phyloP scores from a whole-genome alignment of 2,888 invertebrate species.

The Pammene aurita region DNA sequence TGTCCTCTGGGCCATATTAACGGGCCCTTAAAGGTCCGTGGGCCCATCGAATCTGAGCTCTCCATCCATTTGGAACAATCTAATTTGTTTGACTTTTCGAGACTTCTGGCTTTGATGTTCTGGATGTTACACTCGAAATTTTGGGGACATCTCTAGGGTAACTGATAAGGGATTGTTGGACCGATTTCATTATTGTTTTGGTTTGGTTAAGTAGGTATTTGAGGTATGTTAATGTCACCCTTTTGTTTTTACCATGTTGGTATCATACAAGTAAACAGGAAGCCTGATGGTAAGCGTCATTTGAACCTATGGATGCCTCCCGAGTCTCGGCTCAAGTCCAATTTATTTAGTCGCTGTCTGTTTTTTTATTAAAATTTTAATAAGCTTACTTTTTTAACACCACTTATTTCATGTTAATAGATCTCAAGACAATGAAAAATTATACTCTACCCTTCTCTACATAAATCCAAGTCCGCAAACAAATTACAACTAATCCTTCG shows the following conservation, averaged over 20 bases:
- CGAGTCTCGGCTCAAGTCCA: too few species aligned
- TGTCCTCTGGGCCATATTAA: slow-evolving; percentile 43
- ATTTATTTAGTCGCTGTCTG: too few species aligned
- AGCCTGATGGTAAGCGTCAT: too few species aligned
- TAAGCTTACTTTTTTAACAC: too few species aligned
- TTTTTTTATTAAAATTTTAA: too few species aligned
- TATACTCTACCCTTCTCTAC: not conserved
- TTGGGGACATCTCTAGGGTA: not conserved
- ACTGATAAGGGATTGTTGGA: not conserved
- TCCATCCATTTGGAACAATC: slow-evolving; percentile 40
- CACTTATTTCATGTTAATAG: too few species aligned
- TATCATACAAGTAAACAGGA: too few species aligned
- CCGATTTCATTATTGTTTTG: not conserved
- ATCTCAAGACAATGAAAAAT: not conserved
- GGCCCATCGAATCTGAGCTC: slow-evolving; percentile 24
- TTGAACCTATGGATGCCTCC: too few species aligned
- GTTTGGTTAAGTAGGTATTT: not conserved
- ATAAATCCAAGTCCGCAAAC: slow-evolving; percentile 11
- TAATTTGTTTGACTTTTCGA: slow-evolving; percentile 36
- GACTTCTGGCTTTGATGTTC: slow-evolving; percentile 24
- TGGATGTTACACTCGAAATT: slow-evolving; percentile 3
- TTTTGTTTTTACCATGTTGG: too few species aligned
- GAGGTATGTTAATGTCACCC: too few species aligned
- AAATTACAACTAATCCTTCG: slow-evolving; percentile 15
- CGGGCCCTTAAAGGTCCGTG: slow-evolving; percentile 30